Base-by-base conservation (phyloP, 1,140 invertebrate species). In the Odontomachus brunneus region DNA sequence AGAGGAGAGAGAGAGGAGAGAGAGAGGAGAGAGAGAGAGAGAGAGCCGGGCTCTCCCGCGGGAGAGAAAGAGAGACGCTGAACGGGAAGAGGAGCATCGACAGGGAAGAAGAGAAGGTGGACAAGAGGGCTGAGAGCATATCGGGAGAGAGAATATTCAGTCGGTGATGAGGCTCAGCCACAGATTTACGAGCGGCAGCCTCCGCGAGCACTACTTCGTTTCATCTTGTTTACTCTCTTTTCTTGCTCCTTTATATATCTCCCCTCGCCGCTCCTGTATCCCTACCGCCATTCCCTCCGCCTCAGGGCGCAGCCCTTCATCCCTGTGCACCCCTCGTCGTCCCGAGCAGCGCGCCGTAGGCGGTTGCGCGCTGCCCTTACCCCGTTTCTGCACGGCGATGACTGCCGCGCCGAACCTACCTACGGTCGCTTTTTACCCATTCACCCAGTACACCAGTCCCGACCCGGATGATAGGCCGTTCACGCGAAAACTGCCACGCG, bases 151-250 rank as follows among this genome's bases (percentile, higher is more conserved):
- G 88, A 92, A 91, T 92, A 92, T 93, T 90, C 89, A 90, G 88
- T 86, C 75, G 53, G 88, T 92, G 92, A 93, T 93, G 92, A 93
- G 92, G 89, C 88, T 90, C 89, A 24, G 90, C 86, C 89, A 86
- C 91, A 93, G 92, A 93, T 93, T 93, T 93, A 93, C 92, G 92
- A 93, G 78, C 92, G 86, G 88, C 90, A 90, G 90, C 89, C 91
- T 87, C 87, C 88, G 59, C 80, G 66, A 88, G 84, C 88, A 85
- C 88, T 88, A 85, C 80, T 90, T 85, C 59, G 72, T 73, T 85
- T 88, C 75, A 87, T 88, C 85, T 90, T 88, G 90, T 82, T 82
- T 83, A 80, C 84, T 87, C 88, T 75, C 83, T 89, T 90, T 91
- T 89, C 78, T 62, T 74, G 53, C 69, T 80, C 55, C 76, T 73